Evolutionary conservation across 2,113 vertebrate genomes (phyloP).

Genomic region (Heterochromis multidens): DNA sequence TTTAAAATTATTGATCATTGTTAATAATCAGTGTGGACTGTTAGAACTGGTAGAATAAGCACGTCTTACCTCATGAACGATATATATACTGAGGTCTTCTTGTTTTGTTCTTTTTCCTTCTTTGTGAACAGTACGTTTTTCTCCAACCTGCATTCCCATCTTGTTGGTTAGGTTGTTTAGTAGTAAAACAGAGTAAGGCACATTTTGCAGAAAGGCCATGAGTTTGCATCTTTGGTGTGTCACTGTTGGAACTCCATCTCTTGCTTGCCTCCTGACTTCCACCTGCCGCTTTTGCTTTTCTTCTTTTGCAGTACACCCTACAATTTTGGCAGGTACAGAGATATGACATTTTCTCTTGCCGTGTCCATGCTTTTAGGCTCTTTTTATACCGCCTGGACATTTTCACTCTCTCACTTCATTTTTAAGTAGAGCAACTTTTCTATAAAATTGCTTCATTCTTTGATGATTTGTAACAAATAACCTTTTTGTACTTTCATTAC

Average conservation of each 20-base stretch:
- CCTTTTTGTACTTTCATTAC: background rate
- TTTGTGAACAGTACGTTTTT: background rate
- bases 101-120: no score
- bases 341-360: slow-evolving; percentile 1
- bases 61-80: background rate
- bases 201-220: background rate
- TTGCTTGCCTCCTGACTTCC: background rate
- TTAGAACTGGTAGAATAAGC: background rate
- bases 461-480: background rate
- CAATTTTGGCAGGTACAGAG: background rate
- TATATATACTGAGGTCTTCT: background rate
- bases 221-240: background rate
- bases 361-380: background rate
- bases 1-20: background rate
- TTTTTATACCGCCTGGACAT: background rate
- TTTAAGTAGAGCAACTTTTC: background rate
- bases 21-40: background rate
- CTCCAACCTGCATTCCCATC: background rate
- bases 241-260: background rate
- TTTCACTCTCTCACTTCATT: background rate
- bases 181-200: background rate
- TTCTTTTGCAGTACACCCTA: background rate
- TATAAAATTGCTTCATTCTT: background rate
- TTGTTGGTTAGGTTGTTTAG: background rate
- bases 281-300: background rate